These are phyloP conservation scores for Pediacus dermestoides DNA, from an alignment of 2,888 invertebrate genomes.

Conservation along the genomic window DNA sequence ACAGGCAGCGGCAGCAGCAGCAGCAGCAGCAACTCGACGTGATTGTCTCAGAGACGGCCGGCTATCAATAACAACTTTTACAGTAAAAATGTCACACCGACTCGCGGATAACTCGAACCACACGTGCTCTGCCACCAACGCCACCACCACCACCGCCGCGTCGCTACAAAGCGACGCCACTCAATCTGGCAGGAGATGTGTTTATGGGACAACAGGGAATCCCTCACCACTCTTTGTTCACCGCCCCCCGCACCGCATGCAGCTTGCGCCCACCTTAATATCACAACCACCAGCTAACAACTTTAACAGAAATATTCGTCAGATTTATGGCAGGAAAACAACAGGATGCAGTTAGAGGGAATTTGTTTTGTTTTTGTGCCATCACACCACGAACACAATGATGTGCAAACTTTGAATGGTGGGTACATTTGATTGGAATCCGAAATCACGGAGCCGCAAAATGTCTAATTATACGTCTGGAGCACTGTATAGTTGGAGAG, in stretches of 20 bases:
- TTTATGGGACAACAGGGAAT: constrained; percentile 32
- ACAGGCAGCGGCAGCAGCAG: constrained; percentile 12
- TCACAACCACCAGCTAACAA: constrained; percentile 5
- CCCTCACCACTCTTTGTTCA: constrained; percentile 10
- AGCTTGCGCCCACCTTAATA: too few relatives aligned
- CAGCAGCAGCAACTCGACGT: constrained; percentile 23
- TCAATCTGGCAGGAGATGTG: constrained; percentile 33
- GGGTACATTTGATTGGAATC: too few relatives aligned
- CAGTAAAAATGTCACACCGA: constrained; percentile 42
- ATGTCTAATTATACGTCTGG: constrained; percentile 26
- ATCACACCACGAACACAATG: too few relatives aligned
- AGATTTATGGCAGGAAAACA: too few relatives aligned
- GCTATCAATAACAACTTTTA: constrained; percentile 45
- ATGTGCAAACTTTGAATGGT: too few relatives aligned
- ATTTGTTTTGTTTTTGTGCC: too few relatives aligned
- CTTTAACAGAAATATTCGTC: constrained; percentile 13
- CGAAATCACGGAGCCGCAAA: too few relatives aligned
- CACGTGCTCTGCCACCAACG: constrained; percentile 26
- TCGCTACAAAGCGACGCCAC: constrained; percentile 20
- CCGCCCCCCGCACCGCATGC: constrained; percentile 10
- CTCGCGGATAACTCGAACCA: constrained; percentile 21
- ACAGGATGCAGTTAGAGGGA: too few relatives aligned
- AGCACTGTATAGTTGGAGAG: constrained; percentile 14
- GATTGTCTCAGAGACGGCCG: constrained; percentile 40
- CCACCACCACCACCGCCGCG: constrained; percentile 14